Evolutionary conservation across 2,797 vertebrate species (phyloP).

Genomic region (Cirrhinus molitorella): DNA sequence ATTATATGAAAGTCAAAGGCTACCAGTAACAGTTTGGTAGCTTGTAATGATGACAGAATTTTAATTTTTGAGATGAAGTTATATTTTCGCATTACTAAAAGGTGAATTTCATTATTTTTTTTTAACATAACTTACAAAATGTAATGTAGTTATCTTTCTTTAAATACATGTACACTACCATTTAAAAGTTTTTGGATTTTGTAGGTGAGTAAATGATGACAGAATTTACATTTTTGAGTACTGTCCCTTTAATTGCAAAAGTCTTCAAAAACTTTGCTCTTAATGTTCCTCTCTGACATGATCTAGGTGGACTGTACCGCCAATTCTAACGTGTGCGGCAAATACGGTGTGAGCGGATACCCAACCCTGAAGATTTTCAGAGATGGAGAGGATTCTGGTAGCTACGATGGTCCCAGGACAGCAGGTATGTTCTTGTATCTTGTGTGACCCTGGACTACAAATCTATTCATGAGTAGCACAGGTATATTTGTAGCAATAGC

Average conservation of each 20-base stretch:
- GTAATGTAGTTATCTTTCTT: too few relatives aligned
- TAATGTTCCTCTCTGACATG: slow-evolving; percentile 16
- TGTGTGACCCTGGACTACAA: neutral
- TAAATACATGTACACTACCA: too few relatives aligned
- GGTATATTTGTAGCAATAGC: too few relatives aligned
- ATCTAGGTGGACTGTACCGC: slow-evolving; percentile 94
- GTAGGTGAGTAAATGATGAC: too few relatives aligned
- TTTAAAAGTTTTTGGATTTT: too few relatives aligned
- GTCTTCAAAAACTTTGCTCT: neutral
- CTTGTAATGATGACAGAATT: too few relatives aligned
- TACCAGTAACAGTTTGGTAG: neutral
- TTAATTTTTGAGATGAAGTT: too few relatives aligned
- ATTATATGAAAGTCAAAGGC: neutral
- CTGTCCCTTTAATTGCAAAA: neutral
- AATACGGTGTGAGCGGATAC: slow-evolving; percentile 97
- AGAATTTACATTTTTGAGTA: neutral
- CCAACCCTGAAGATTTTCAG: slow-evolving; percentile 97
- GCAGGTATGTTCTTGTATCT: slow-evolving; percentile 81
- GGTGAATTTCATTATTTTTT: too few relatives aligned
- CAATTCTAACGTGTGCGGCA: slow-evolving; percentile 89
- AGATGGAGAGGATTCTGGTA: slow-evolving; percentile 91
- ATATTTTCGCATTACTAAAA: too few relatives aligned
- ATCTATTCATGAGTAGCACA: too few relatives aligned
- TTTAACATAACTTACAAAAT: too few relatives aligned
- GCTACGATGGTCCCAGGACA: slow-evolving; percentile 93